Conservation (phyloP, 2,797 vertebrate species). For the Lutjanus campechanus region DNA sequence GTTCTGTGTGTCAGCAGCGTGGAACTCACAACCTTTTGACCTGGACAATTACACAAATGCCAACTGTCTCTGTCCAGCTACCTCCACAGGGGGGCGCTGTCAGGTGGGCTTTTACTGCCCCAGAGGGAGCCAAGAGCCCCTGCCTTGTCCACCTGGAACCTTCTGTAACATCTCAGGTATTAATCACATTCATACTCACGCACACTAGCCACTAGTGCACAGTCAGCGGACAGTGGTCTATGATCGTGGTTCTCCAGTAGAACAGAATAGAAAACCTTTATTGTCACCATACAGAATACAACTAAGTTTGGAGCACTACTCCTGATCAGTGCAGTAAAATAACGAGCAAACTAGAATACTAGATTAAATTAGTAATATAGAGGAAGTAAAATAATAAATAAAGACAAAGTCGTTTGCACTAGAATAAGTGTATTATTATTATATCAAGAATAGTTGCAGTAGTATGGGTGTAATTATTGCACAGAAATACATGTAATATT, state of each 20-base stretch:
- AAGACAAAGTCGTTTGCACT: too few species aligned
- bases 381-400: too few species aligned
- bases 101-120: slow-evolving; percentile 92
- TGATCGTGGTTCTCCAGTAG: not conserved
- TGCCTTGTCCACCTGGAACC: slow-evolving; percentile 87
- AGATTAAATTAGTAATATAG: too few species aligned
- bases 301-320: too few species aligned
- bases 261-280: too few species aligned
- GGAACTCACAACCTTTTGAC: slow-evolving; percentile 94
- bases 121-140: slow-evolving; percentile 89
- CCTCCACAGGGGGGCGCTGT: slow-evolving; percentile 93
- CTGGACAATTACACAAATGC: slow-evolving; percentile 96
- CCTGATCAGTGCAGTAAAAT: too few species aligned
- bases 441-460: too few species aligned
- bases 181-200: not conserved
- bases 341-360: too few species aligned
- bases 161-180: slow-evolving; percentile 92
- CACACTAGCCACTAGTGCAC: not conserved
- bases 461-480: too few species aligned
- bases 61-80: slow-evolving; percentile 95
- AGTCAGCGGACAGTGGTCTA: not conserved
- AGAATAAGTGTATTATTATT: too few species aligned
- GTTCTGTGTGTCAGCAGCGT: slow-evolving; percentile 95
- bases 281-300: too few species aligned
- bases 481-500: too few species aligned